Conservation (phyloP, 2,797 vertebrate species). For the Carduelis carduelis region DNA sequence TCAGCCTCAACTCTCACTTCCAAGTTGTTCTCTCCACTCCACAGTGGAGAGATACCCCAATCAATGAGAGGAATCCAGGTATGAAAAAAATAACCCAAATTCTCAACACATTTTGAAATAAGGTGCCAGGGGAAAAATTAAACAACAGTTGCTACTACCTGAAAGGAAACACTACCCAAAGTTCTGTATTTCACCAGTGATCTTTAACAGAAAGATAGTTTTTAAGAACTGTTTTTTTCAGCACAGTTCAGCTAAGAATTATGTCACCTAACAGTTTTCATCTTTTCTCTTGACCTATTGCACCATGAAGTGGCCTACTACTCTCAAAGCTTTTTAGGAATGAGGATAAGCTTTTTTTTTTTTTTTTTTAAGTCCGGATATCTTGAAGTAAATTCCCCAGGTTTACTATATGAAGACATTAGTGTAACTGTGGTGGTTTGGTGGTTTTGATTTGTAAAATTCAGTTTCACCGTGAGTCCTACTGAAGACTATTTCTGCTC, state of each 20-base stretch:
- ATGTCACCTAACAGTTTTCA: neutral
- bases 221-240: neutral
- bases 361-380: neutral
- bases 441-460: neutral
- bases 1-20: neutral
- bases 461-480: neutral
- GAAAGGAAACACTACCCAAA: neutral
- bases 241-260: neutral
- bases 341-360: neutral
- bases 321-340: neutral
- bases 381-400: neutral
- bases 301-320: neutral
- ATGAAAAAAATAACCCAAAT: neutral
- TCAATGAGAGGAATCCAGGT: neutral
- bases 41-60: accelerated
- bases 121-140: too few species aligned
- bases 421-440: neutral
- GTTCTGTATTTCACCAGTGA: neutral
- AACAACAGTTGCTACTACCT: neutral
- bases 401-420: neutral
- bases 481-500: neutral
- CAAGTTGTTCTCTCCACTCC: neutral
- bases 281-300: neutral
- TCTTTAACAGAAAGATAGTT: neutral
- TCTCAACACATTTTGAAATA: neutral